Evolutionary conservation across 92 coral and sea anemone species (phyloP).

Genomic region (Phenganax marumi): DNA sequence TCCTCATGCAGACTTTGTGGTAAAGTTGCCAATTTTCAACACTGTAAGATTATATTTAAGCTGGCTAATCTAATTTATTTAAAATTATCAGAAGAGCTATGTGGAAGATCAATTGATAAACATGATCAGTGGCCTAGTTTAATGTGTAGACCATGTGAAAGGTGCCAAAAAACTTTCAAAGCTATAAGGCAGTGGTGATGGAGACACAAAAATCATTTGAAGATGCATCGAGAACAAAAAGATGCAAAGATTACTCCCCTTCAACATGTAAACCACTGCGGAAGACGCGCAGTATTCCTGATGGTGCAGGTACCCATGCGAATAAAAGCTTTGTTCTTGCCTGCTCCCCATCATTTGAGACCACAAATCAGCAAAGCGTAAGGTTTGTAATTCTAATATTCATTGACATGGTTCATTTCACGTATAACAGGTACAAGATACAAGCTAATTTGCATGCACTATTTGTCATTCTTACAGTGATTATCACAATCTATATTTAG

Average conservation of each 20-base stretch:
- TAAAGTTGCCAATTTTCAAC: conserved; percentile 16
- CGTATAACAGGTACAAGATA: neutral
- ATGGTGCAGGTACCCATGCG: conserved; percentile 7
- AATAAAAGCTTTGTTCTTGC: conserved; percentile 18
- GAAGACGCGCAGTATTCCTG: conserved; percentile 26
- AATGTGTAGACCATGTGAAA: conserved; percentile 31
- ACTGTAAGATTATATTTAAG: conserved; percentile 29
- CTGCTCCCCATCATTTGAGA: conserved; percentile 10
- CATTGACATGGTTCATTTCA: neutral
- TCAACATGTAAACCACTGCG: conserved; percentile 3
- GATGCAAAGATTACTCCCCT: conserved; percentile 5
- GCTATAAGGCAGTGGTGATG: conserved; percentile 12
- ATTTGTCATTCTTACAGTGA: neutral
- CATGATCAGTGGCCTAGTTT: conserved; percentile 4
- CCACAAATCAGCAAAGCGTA: conserved; percentile 11
- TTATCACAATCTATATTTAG: no score
- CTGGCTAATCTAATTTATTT: neutral
- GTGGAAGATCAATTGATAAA: conserved; percentile 11
- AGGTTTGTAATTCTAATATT: conserved; percentile 4
- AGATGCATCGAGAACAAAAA: conserved; percentile 8
- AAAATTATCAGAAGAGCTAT: conserved; percentile 10
- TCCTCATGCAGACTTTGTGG: conserved; percentile 25
- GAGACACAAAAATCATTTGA: conserved; percentile 4
- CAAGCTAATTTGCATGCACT: neutral
- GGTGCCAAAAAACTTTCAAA: conserved; percentile 16